Evolutionary conservation across 35 echinoderm and acorn worm species (phyloP).

Genomic region (Amphiura filiformis): DNA sequence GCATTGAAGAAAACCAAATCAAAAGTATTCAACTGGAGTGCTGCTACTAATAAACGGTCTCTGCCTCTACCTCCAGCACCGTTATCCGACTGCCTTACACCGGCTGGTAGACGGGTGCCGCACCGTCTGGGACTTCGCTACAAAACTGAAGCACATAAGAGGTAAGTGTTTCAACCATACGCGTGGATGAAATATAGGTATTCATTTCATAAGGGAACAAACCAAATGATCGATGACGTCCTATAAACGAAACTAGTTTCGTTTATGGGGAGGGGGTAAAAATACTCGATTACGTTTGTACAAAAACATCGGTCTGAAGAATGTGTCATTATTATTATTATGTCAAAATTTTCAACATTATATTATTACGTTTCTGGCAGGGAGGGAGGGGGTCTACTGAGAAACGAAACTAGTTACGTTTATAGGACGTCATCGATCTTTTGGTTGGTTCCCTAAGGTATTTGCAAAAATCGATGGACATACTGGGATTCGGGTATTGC

Average conservation of each 20-base stretch:
- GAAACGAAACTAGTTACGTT: no score
- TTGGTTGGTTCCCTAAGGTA: neutral
- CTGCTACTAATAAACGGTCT: neutral
- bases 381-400: no score
- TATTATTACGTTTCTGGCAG: no score
- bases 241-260: no score
- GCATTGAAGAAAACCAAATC: slow-evolving; percentile 20
- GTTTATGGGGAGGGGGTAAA: no score
- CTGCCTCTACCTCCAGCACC: slow-evolving; percentile 73
- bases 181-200: neutral
- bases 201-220: no score
- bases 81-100: slow-evolving; percentile 57
- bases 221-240: no score
- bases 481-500: neutral
- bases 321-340: no score
- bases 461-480: neutral
- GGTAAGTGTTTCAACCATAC: slow-evolving; percentile 40
- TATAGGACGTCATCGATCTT: no score
- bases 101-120: slow-evolving; percentile 53
- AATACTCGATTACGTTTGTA: no score
- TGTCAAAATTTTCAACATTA: no score
- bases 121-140: slow-evolving; percentile 78
- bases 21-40: neutral
- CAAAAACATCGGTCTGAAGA: no score
- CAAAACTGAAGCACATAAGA: slow-evolving; percentile 85